Evolutionary conservation across 2,888 invertebrate genomes (phyloP).

Genomic region (Amiota mariae): DNA sequence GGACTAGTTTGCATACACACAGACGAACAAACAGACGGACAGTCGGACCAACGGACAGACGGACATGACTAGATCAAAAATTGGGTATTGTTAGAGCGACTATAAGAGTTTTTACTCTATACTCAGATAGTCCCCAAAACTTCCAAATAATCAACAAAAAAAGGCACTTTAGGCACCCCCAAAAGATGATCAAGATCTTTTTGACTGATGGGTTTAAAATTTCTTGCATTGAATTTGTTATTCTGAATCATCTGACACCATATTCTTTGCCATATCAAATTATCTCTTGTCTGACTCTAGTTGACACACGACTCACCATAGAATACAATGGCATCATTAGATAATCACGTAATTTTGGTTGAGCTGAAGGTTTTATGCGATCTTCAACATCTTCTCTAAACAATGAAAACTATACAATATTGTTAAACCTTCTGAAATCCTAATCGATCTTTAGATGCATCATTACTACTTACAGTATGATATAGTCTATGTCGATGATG

Average conservation of each 20-base stretch:
- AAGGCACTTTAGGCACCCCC: too few relatives aligned
- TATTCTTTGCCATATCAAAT: background rate
- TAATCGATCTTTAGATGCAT: background rate
- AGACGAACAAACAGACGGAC: too few relatives aligned
- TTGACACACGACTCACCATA: background rate
- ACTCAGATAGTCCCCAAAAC: too few relatives aligned
- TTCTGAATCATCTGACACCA: too few relatives aligned
- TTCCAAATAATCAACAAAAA: too few relatives aligned
- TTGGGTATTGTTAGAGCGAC: background rate
- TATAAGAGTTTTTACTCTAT: background rate
- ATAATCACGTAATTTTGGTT: conserved; percentile 41
- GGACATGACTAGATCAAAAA: too few relatives aligned
- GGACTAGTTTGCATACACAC: too few relatives aligned
- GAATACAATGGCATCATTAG: conserved; percentile 44
- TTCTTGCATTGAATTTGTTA: too few relatives aligned
- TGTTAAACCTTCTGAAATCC: background rate
- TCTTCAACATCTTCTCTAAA: conserved; percentile 50
- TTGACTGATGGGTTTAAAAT: too few relatives aligned
- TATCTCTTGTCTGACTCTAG: background rate
- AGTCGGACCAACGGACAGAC: too few relatives aligned
- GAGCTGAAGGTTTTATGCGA: conserved; percentile 36
- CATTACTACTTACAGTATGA: conserved; percentile 46
- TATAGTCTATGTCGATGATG: conserved; percentile 53
- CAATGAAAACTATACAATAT: conserved; percentile 38
- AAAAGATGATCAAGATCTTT: too few relatives aligned